Evolutionary conservation across 2,113 vertebrate species (phyloP), one percentile per base, ranked within the genome.

Genomic region (Alligator mississippiensis): DNA sequence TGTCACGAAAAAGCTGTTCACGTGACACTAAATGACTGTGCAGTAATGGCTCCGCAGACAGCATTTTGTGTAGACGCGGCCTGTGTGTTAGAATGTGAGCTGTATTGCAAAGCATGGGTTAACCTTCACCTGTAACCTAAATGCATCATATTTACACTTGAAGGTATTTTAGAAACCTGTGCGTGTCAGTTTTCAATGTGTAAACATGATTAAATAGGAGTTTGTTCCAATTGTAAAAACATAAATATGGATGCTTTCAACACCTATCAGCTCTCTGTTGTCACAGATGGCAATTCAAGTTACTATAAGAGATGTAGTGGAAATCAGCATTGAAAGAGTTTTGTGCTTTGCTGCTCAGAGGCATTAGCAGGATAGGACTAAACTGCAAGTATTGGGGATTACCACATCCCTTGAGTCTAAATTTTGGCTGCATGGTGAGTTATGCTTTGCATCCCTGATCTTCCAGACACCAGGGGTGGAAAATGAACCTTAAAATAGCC

Each of bases 201-300:
- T 89, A 93, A 94, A 91, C 92, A 86, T 78, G 90, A 88, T 55
- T 95, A 55, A 62, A 55, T 38, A 76, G 70, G 81, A 93, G 82
- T 66, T 93, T 82, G 60, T 89, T 91, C 82, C 38, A 80, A 87
- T 90, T 94, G 88, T 59, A 80, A 89, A 66, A 85, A 87, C 91
- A 96, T 80, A 91, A 93, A 94, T 92, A 87, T 22, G 22, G 38
- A 87, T 47, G 55, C 61, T 61, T 91, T 77, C 75, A n/a, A 79
- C 89, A 82, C 6, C 91, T 93, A 88, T 90, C 74, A 60, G 66
- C 9, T 72, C 22, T 87, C 81, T 90, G 93, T 78, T 88, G 88
- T 88, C 62, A 88, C 27, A 91, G 18, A 34, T 82, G 66, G 38
- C 70, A 74, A 30, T 38, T 74, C 34, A 14, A 38, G 21, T 74